These are phyloP conservation scores for Taeniopygia guttata DNA, from an alignment of 2,797 vertebrate species.

Conservation along the genomic window DNA sequence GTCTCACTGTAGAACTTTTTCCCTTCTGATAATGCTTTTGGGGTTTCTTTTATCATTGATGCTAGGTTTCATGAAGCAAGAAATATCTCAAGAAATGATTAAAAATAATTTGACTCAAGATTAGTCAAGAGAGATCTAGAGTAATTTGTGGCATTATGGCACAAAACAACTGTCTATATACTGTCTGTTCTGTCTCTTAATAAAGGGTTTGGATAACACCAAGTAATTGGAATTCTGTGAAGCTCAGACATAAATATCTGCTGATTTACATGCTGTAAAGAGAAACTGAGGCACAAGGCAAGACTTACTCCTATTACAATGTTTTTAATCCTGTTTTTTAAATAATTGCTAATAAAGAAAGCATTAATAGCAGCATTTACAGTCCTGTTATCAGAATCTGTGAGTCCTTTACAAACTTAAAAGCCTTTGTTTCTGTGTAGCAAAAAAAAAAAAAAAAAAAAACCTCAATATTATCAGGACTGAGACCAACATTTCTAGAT, in stretches of 20 bases:
- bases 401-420: background rate
- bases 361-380: background rate
- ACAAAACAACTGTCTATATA: background rate
- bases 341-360: background rate
- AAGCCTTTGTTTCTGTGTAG: background rate
- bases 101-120: background rate
- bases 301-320: background rate
- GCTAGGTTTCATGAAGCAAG: background rate
- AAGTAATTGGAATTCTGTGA: background rate
- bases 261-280: background rate
- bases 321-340: background rate
- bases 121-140: background rate
- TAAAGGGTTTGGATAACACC: background rate
- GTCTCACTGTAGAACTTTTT: background rate
- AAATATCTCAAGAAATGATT: background rate
- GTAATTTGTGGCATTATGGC: background rate
- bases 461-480: background rate
- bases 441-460: background rate
- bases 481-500: background rate
- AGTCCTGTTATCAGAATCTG: background rate
- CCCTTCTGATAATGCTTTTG: background rate
- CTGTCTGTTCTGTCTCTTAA: background rate
- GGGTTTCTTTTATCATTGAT: accelerated
- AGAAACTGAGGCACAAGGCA: background rate
- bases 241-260: background rate